Conservation (phyloP, 2,888 invertebrate genomes). For the Phragmatobia fuliginosa region DNA sequence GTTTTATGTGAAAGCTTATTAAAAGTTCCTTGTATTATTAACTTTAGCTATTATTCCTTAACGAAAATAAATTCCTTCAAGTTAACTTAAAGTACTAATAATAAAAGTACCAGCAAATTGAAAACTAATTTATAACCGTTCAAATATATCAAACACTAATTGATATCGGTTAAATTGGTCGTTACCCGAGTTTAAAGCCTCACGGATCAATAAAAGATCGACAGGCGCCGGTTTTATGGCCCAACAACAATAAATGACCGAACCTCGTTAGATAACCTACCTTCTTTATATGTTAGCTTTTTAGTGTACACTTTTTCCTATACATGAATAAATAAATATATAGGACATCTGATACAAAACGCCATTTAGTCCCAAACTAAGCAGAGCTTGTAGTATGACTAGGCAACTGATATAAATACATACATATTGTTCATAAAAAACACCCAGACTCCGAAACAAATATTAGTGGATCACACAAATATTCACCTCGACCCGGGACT, state of each 20-base stretch:
- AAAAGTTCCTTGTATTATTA: no score
- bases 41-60: neutral
- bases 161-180: conserved; percentile 69
- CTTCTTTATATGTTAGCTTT: conserved; percentile 36
- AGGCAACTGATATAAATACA: no score
- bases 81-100: conserved; percentile 22
- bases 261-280: conserved; percentile 55
- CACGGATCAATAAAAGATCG: conserved; percentile 52
- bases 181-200: conserved; percentile 48
- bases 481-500: no score
- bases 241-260: conserved; percentile 54
- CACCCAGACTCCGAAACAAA: no score
- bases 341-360: no score
- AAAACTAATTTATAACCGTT: conserved; percentile 55
- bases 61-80: neutral
- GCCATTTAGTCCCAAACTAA: no score
- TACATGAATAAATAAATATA: no score
- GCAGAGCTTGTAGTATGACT: no score
- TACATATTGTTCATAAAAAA: no score
- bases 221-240: conserved; percentile 63
- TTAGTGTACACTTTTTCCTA: conserved; percentile 18
- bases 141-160: conserved; percentile 63
- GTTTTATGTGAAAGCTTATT: neutral
- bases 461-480: no score
- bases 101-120: conserved; percentile 49